phyloP scores from a whole-genome alignment of 2,888 invertebrate genomes.

The Eupithecia exiguata region DNA sequence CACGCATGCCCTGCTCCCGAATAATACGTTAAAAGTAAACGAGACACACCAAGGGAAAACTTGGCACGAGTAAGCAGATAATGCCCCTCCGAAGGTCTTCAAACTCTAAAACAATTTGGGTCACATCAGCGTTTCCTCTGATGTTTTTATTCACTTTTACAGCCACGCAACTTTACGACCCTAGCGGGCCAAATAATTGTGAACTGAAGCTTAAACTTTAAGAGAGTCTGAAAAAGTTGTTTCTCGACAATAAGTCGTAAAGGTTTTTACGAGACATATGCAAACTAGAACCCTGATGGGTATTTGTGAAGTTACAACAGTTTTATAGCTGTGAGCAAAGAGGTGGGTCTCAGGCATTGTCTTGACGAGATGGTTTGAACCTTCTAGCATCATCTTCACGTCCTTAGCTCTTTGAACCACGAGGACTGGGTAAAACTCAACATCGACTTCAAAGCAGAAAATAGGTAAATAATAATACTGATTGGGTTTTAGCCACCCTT shows the following conservation, averaged over 20 bases:
- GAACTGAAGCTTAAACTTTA: conserved; percentile 25
- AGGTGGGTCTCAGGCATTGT: not conserved
- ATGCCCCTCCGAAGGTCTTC: not conserved
- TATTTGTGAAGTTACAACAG: not conserved
- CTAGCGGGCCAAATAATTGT: conserved; percentile 23
- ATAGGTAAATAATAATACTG: not conserved
- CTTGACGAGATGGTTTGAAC: not conserved
- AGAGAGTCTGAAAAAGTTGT: conserved; percentile 28
- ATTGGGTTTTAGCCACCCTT: no score
- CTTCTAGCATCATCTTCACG: not conserved
- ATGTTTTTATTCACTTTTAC: conserved; percentile 27
- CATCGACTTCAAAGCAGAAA: not conserved
- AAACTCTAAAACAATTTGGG: conserved; percentile 23
- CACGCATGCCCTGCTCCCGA: not conserved
- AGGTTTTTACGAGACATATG: conserved; percentile 31
- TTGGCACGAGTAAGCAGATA: not conserved
- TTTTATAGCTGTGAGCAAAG: not conserved
- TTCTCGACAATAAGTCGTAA: conserved; percentile 29
- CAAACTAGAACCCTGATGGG: conserved; percentile 21
- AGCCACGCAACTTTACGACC: conserved; percentile 27
- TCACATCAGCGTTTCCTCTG: conserved; percentile 4
- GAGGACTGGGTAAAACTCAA: not conserved
- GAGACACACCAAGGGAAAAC: not conserved
- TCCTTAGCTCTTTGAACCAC: not conserved
- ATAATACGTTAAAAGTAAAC: not conserved